Evolutionary conservation across 2,797 vertebrate species (phyloP), one percentile per base, ranked within the genome.

Genomic region (Schizothorax lantsangensis): DNA sequence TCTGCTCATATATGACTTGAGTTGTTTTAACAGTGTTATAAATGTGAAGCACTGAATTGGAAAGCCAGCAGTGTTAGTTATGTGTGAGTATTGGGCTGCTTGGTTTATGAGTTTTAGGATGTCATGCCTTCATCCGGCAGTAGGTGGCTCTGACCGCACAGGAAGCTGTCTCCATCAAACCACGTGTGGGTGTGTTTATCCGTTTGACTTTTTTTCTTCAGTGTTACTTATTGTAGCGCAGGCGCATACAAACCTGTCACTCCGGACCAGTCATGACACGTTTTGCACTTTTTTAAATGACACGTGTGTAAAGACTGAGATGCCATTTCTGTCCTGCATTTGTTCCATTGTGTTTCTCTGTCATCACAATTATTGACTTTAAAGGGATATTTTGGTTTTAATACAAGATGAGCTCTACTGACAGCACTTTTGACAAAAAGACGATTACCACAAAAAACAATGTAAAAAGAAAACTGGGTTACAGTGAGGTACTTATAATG

Each of bases 271-370:
- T 59, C 26, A 62, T 66, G 66, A 79, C 38, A 73, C 84, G 68
- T 89, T 86, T 89, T 90, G 86, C 84, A 89, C 89, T 86, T 86
- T 86, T 79, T 80, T 71, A 45, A 81, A 26, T 52, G 54, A 40
- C 26, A 38, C 83, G 14, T 78, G 14, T 83, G 75, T 83, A 69
- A 74, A 77, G n/a, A 10, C 12, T 21, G 57, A 69, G 19, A 68
- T 74, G 74, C 43, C 38, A 33, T 87, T 79, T 87, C 62, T 69
- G 43, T 83, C 43, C 47, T 84, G 49, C 10, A 23, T 23, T 54
- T 30, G 45, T 71, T 74, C n/a, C 4, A 17, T 75, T 59, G 36
- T 21, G 40, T 68, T 62, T 81, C 26, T 82, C 12, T 21, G 49
- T 72, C 64, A n/a, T 71, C 10, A 21, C 26, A 33, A 43, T 71